phyloP scores from a whole-genome alignment of 2,113 vertebrate species.

The Ovis canadensis region DNA sequence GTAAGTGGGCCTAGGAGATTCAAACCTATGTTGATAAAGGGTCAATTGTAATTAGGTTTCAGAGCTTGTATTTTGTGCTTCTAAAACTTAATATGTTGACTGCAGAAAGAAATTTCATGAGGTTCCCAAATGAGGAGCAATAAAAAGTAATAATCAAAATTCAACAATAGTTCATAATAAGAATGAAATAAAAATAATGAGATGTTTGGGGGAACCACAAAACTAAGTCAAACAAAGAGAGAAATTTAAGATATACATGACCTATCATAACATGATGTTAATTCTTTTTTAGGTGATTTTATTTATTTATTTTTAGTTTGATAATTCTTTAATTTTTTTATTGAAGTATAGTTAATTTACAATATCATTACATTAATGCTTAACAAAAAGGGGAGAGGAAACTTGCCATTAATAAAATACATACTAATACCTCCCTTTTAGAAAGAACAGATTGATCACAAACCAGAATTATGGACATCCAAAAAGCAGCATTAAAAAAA shows the following conservation, averaged over 20 bases:
- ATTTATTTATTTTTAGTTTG: background rate
- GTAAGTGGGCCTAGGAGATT: background rate
- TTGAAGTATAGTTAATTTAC: background rate
- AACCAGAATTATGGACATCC: background rate
- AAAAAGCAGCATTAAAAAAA: background rate
- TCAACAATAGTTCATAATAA: background rate
- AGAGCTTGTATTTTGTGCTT: background rate
- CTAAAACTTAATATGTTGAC: background rate
- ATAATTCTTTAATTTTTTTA: background rate
- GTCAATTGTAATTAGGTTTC: background rate
- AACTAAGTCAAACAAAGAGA: slow-evolving; percentile 7
- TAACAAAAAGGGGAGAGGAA: background rate
- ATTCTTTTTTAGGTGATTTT: background rate
- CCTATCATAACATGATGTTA: background rate
- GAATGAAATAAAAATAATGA: background rate
- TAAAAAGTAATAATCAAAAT: background rate
- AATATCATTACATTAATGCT: background rate
- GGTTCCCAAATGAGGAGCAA: background rate
- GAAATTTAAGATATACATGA: background rate
- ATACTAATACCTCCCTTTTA: background rate
- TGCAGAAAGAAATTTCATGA: background rate
- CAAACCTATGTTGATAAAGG: background rate
- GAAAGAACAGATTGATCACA: background rate
- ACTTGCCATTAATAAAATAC: background rate
- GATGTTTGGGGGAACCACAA: background rate